Base-by-base conservation (phyloP, 2,888 invertebrate species). In the Hofmannophila pseudospretella region DNA sequence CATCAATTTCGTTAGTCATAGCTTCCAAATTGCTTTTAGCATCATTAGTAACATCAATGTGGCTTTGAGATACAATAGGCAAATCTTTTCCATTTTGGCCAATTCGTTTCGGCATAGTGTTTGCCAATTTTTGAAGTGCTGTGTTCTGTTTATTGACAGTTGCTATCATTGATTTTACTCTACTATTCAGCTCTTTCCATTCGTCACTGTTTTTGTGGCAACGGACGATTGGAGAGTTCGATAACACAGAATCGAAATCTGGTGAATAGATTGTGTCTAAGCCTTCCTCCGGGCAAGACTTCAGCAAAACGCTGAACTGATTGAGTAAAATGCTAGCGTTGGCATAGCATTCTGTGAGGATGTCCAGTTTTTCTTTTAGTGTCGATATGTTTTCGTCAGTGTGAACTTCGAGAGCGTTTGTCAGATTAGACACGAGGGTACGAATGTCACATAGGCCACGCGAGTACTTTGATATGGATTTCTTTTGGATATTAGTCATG, bases 271-370 rank as follows among this genome's bases (percentile, higher is more conserved):
- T 58, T 1, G 58, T 39, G 25, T 51, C 48, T 0, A 74, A 13
- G 2, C 44, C 54, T 42, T 63, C 58, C 46, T 77, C 78, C 10
- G 87, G 87, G 20, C 72, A 68, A 0, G 82, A 90, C 53, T 91
- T 88, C 0, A 96, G 62, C 11, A 95, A 74, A 1, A 93, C 67
- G 38, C 84, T 73, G 51, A 93, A 90, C 60, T 96, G 95, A 46
- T 92, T 90, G 13, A 94, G 71, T 7, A 90, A 79, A 38, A 90
- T 79, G 25, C 82, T 68, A 4, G 84, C 59, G 36, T 88, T 84
- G 1, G 88, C 84, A 40, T 90, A 74, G 35, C 89, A 70, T 32
- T 88, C 75, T 25, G 71, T 81, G 1, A 91, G 61, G 7, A 73
- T 64, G 3, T 76, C 57, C 1, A 88, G 54, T 54, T 74, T 79